phyloP scores from a whole-genome alignment of 2,113 vertebrate genomes.

The Cisticola juncidis region DNA sequence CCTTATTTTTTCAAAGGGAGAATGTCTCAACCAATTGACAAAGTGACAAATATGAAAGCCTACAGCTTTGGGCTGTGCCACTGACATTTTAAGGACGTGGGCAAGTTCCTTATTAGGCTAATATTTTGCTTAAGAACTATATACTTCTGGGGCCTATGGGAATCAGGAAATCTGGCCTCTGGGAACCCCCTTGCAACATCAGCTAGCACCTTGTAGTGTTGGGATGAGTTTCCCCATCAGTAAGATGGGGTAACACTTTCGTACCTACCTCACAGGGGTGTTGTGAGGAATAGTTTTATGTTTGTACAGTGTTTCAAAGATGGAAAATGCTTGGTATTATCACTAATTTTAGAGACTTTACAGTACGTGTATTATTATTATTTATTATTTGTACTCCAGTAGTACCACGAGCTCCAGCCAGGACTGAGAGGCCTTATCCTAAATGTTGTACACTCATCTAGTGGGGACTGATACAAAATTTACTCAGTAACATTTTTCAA shows the following conservation, averaged over 20 bases:
- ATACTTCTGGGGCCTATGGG: background rate
- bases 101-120: background rate
- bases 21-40: background rate
- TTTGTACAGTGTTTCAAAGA: conserved; percentile 39
- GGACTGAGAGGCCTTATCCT: conserved; percentile 35
- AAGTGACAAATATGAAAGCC: background rate
- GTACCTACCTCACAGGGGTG: conserved; percentile 61
- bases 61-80: background rate
- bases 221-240: background rate
- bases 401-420: conserved; percentile 1
- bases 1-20: background rate
- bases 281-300: conserved; percentile 61
- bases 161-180: background rate
- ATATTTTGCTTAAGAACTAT: background rate
- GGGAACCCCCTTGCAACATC: background rate
- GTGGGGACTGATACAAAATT: background rate
- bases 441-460: background rate
- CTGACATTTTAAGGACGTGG: background rate
- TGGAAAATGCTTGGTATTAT: conserved; percentile 22
- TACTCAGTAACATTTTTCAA: background rate
- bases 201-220: conserved; percentile 29
- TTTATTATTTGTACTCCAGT: conserved; percentile 51
- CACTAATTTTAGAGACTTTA: conserved; percentile 32
- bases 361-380: conserved; percentile 22
- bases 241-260: background rate